Percentiles rank a stretch among this genome's conserved stretches.
phyloP scores from a whole-genome alignment of 2,888 invertebrate genomes.

The Lysandra coridon region DNA sequence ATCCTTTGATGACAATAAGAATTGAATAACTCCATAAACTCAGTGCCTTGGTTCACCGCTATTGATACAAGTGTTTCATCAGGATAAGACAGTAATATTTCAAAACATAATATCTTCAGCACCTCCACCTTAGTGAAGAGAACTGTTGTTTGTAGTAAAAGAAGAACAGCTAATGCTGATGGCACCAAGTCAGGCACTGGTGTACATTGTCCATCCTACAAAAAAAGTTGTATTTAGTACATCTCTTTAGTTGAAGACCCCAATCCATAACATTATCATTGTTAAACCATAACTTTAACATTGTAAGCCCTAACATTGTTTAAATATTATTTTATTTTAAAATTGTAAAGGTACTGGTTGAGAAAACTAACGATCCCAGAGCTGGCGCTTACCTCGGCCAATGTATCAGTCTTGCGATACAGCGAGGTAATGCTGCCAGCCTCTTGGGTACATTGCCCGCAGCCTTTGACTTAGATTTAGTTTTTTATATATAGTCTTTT shows the following conservation, averaged over 20 bases:
- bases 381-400: too few relatives aligned
- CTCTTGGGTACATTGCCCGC: too few relatives aligned
- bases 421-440: too few relatives aligned
- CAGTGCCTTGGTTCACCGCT: conserved; percentile 44
- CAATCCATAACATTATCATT: too few relatives aligned
- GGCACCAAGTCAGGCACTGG: conserved; percentile 48
- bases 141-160: conserved; percentile 51
- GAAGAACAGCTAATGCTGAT: conserved; percentile 53
- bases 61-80: conserved; percentile 47
- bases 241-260: background rate
- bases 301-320: too few relatives aligned
- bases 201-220: conserved; percentile 34
- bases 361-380: too few relatives aligned
- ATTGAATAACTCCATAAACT: conserved; percentile 51
- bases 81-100: conserved; percentile 57
- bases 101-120: conserved; percentile 51
- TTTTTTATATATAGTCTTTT: too few relatives aligned
- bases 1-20: conserved; percentile 47
- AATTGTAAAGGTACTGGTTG: too few relatives aligned
- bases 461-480: too few relatives aligned
- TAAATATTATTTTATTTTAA: too few relatives aligned
- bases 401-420: too few relatives aligned
- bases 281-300: too few relatives aligned
- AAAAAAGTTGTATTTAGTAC: conserved; percentile 24
- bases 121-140: conserved; percentile 46